Percentiles rank a stretch among this genome's conserved stretches.
These are phyloP conservation scores for Norana najaformis DNA, from an alignment of 2,888 invertebrate species.

Conservation along the genomic window DNA sequence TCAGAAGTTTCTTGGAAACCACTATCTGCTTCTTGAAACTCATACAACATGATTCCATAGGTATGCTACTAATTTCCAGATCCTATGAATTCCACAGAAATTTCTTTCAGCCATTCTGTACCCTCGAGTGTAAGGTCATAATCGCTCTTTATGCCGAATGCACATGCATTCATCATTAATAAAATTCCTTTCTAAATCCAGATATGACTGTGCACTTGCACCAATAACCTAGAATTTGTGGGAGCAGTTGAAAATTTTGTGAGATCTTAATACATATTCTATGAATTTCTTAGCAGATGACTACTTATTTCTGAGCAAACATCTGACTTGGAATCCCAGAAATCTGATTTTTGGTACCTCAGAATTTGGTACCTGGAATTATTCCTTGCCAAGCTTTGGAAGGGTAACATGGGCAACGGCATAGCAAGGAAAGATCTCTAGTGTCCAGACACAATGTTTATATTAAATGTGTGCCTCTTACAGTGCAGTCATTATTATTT, in stretches of 20 bases:
- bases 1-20: neutral
- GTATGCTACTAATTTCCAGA: neutral
- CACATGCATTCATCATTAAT: neutral
- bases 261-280: neutral
- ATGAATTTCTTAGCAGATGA: neutral
- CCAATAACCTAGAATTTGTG: neutral
- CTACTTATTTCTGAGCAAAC: conserved; percentile 2
- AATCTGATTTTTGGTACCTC: neutral
- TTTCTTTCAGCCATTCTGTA: neutral
- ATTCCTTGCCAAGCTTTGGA: too few species aligned
- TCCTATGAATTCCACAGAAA: neutral
- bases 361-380: too few species aligned
- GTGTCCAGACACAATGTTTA: too few species aligned
- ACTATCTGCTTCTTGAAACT: neutral
- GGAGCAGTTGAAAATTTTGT: neutral
- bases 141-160: neutral
- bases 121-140: neutral
- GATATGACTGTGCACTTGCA: neutral
- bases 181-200: neutral
- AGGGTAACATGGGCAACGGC: too few species aligned
- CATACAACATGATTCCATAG: neutral
- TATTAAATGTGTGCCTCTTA: too few species aligned
- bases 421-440: too few species aligned
- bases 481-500: too few species aligned
- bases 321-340: neutral